Evolutionary conservation across 2,113 vertebrate species (phyloP), one percentile per base, ranked within the genome.

Genomic region (Catharus bicknelli): DNA sequence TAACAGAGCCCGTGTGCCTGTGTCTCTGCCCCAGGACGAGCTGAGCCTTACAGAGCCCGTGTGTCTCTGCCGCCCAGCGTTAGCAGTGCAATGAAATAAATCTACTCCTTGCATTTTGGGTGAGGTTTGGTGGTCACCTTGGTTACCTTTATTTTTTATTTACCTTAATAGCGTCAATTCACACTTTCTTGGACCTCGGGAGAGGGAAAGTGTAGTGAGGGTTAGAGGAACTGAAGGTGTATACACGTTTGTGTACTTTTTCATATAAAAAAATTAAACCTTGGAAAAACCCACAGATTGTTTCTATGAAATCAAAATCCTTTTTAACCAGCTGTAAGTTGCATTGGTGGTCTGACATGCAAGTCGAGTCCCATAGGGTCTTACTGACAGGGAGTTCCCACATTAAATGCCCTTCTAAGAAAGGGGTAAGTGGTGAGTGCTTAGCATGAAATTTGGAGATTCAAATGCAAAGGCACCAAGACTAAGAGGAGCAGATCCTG

Each of bases 241-340:
- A 1, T 32, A 20, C 0, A 0, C 7, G 1, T 45, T 69, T 69
- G 20, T 69, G 8, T 68, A n/a, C 4, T 38, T 79, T 27, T 66
- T 79, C 58, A 45, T 64, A n/a, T 18, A 43, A 59, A 58, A 64
- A 64, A 7, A 1, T 15, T 13, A 66, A 64, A 10, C 25, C 23
- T 40, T 34, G 15, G 5, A 83, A 43, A 58, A 72, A 87, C 15
- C 9, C 18, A 7, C 26, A 85, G 27, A 9, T 67, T 10, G 3
- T 53, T 80, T 77, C 22, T 54, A 11, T 64, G 36, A 76, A 75
- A 64, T 62, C 18, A 29, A 21, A 79, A 45, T 73, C 8, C 26
- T 73, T 76, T 89, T 38, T 20, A 83, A 57, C 4, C 12, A 38
- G 22, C 45, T 74, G 1, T n/a, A 40, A 64, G 27, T 53, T 80